phyloP scores from a whole-genome alignment of 2,113 vertebrate species.

The Xiphias gladius region DNA sequence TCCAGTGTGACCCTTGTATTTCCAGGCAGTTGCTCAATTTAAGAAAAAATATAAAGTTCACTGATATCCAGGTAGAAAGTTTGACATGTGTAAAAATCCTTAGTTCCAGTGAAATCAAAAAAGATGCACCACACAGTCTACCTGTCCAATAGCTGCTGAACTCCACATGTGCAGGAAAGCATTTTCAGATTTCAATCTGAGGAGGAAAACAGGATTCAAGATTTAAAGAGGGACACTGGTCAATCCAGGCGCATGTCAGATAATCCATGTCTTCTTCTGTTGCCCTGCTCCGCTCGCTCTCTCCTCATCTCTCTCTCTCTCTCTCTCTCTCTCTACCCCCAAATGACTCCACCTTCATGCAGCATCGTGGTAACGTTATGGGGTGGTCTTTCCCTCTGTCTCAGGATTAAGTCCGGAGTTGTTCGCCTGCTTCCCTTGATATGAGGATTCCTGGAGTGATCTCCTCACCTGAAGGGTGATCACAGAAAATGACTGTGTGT shows the following conservation, averaged over 20 bases:
- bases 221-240: conserved; percentile 54
- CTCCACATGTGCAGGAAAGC: conserved; percentile 55
- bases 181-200: conserved; percentile 56
- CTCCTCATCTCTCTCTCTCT: conserved; percentile 52
- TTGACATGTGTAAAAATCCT: conserved; percentile 33
- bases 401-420: conserved; percentile 41
- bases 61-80: conserved; percentile 50
- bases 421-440: conserved; percentile 45
- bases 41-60: conserved; percentile 30
- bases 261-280: conserved; percentile 70
- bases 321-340: conserved; percentile 46
- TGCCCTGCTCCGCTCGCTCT: conserved; percentile 57
- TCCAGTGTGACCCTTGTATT: conserved; percentile 25
- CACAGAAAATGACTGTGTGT: conserved; percentile 67
- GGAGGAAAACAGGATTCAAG: conserved; percentile 48
- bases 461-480: conserved; percentile 69
- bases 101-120: conserved; percentile 39
- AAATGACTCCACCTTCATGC: conserved; percentile 74
- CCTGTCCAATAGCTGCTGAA: conserved; percentile 35
- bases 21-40: conserved; percentile 46
- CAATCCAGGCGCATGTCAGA: conserved; percentile 65
- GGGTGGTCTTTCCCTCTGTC: conserved; percentile 48
- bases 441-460: conserved; percentile 49
- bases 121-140: conserved; percentile 33
- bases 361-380: conserved; percentile 64